These are phyloP conservation scores for Chionoecetes opilio DNA, from an alignment of 1,140 invertebrate species.

Conservation along the genomic window DNA sequence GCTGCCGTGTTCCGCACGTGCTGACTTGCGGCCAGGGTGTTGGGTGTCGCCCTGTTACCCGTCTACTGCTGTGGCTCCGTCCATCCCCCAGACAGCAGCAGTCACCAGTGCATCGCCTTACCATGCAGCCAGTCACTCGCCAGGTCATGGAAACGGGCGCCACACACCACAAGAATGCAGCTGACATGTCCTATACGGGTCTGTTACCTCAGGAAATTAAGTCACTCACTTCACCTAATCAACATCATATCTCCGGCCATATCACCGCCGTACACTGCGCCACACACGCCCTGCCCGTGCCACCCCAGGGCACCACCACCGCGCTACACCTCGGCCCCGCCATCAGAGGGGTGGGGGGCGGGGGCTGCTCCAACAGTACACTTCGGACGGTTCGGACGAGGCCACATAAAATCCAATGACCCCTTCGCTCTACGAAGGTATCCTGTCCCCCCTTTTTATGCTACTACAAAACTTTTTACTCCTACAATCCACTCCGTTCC, in stretches of 20 bases:
- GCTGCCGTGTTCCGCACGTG: constrained; percentile 43
- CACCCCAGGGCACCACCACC: neutral
- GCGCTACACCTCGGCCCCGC: neutral
- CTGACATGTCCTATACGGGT: neutral
- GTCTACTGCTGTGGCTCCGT: neutral
- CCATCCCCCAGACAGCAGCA: neutral
- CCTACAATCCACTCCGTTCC: no score
- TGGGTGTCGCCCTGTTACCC: neutral
- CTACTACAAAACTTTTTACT: no score
- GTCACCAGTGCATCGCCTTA: constrained; percentile 8
- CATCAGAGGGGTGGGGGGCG: neutral
- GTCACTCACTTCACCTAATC: neutral
- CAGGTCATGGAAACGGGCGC: neutral
- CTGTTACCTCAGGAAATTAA: neutral
- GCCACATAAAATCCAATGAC: no score
- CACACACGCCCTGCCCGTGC: no score
- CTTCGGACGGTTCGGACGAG: no score
- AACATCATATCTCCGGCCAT: neutral
- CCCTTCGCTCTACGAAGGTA: no score
- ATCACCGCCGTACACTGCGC: neutral
- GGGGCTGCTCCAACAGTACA: no score
- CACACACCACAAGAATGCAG: neutral
- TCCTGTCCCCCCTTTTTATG: no score
- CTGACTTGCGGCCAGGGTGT: neutral
- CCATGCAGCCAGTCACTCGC: neutral